A percentile compares a stretch with the other conserved stretches of the same genome.
Conservation (phyloP, 2,888 invertebrate genomes). For the Balanococcus diminutus region DNA sequence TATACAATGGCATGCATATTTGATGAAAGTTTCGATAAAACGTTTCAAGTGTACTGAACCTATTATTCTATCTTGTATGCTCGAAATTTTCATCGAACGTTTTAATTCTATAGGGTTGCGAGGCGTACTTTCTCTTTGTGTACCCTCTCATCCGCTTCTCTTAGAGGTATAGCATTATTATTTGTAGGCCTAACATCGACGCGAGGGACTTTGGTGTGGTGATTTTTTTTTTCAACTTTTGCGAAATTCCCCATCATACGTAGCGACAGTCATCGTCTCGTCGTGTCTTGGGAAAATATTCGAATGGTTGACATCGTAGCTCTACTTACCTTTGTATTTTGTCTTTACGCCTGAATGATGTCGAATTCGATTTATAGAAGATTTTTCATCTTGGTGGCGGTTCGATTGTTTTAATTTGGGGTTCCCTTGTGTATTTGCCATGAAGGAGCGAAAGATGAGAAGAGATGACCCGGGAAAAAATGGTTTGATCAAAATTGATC, state of each 20-base stretch:
- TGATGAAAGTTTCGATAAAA: conserved; percentile 18
- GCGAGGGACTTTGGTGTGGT: background rate
- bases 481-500: no score
- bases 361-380: background rate
- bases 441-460: background rate
- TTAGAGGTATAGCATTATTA: no score
- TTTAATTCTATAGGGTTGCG: background rate
- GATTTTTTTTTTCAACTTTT: background rate
- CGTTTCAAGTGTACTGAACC: conserved; percentile 20
- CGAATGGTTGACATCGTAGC: background rate
- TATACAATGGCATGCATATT: conserved; percentile 8
- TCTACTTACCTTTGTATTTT: background rate
- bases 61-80: conserved; percentile 3
- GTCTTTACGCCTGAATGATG: background rate
- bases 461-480: background rate
- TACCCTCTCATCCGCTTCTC: background rate
- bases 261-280: background rate
- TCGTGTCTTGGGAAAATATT: background rate
- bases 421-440: no score
- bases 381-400: background rate
- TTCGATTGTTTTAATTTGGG: background rate
- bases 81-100: conserved; percentile 20
- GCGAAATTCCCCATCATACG: background rate
- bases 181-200: no score
- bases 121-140: background rate